Evolutionary conservation across 2,888 invertebrate species (phyloP), one percentile per base, ranked within the genome.

Genomic region (Metallyticus violacea): DNA sequence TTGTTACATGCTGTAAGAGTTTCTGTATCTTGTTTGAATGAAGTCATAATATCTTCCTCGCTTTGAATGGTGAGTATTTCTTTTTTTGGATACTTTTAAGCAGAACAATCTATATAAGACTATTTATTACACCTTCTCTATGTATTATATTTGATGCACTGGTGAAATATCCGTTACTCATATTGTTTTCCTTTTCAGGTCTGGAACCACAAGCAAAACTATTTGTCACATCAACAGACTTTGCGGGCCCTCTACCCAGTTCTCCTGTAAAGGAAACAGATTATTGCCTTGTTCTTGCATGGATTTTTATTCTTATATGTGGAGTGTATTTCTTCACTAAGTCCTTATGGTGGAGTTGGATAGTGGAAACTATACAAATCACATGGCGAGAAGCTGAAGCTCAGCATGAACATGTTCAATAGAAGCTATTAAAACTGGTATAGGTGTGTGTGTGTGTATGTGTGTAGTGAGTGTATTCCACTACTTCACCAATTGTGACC

Each of bases 351-450:
- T 97, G 96, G 95, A 94, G 92, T 86, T 95, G 95, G 92, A 94
- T 97, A 89, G 94, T 97, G 1, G 98, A 98, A 91, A 95, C 95
- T 91, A 93, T 97, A 15, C 95, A 97, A 90, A 96, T 96, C 89
- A 97, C 96, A 88, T 98, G 97, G 97, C 93, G 96, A 87, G 98
- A 98, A 91, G 96, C 96, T 3, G 97, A 97, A 90, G 97, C 95
- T 28, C 96, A 96, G 90, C 95, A 96, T 90, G 95, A 96, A 90
- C 96, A 96, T 91, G 94, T 93, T 90, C 96, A 96, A 89, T 96
- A 62, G 77, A 62, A n/a, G n/a, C n/a, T n/a, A n/a, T n/a, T n/a
- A n/a, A n/a, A n/a, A n/a, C n/a, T n/a, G n/a, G n/a, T n/a, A n/a
- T n/a, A n/a, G n/a, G n/a, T n/a, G n/a, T n/a, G n/a, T n/a, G n/a